Percentiles rank a stretch among this genome's conserved stretches.
phyloP scores from a whole-genome alignment of 1,140 invertebrate genomes.

The Papilio glaucus region DNA sequence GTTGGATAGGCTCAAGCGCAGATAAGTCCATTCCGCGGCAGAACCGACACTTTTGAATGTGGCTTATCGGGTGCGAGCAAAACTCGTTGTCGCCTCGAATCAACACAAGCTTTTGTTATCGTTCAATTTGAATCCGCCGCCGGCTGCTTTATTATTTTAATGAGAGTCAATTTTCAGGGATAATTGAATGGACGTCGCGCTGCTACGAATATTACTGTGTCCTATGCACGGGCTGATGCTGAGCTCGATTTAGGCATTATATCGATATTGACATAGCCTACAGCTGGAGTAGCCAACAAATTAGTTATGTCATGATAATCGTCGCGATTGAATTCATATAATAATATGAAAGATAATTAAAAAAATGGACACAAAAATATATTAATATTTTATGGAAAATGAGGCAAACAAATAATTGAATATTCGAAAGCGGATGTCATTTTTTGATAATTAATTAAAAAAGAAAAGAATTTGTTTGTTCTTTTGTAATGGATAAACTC shows the following conservation, averaged over 20 bases:
- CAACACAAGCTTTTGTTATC: conserved; percentile 80
- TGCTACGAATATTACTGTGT: conserved; percentile 75
- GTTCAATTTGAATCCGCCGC: conserved; percentile 81
- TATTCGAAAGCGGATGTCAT: no score
- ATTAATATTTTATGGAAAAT: no score
- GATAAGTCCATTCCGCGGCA: conserved; percentile 25
- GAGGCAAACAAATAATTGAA: no score
- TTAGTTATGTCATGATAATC: not conserved
- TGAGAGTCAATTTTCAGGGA: conserved; percentile 81
- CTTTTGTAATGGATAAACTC: no score
- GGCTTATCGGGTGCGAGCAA: conserved; percentile 55
- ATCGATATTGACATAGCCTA: conserved; percentile 21
- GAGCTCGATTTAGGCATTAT: conserved; percentile 31
- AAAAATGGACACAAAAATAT: not conserved
- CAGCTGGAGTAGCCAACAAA: conserved; percentile 4
- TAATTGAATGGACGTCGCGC: conserved; percentile 77
- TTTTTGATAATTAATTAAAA: no score
- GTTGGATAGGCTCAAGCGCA: conserved; percentile 18
- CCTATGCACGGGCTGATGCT: conserved; percentile 49
- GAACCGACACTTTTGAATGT: conserved; percentile 41
- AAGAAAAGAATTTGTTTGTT: no score
- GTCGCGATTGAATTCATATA: not conserved
- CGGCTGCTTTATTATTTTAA: conserved; percentile 82
- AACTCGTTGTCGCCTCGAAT: conserved; percentile 68
- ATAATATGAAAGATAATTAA: not conserved